Conservation (phyloP, 2,113 vertebrate genomes). For the Rhinoptilus africanus region DNA sequence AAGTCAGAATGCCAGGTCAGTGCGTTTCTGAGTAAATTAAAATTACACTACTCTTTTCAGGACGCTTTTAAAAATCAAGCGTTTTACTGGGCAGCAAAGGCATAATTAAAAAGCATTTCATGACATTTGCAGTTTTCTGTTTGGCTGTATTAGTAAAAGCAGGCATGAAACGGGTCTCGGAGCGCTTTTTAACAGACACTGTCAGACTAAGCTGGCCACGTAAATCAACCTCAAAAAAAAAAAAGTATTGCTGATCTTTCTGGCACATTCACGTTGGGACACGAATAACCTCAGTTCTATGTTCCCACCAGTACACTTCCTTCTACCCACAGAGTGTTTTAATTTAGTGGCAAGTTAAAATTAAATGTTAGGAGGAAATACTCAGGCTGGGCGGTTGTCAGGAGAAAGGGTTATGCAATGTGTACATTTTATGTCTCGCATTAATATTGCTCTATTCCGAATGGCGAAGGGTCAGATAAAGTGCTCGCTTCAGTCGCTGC, state of each 20-base stretch:
- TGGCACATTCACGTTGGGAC: background rate
- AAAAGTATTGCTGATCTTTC: background rate
- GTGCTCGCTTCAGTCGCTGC: background rate
- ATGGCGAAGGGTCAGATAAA: background rate
- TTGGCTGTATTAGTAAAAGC: background rate
- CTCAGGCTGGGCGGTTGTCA: background rate
- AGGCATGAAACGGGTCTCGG: background rate
- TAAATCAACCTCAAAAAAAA: background rate
- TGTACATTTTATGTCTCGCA: background rate
- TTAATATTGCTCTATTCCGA: fast-evolving
- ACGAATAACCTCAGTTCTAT: background rate
- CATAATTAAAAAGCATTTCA: background rate
- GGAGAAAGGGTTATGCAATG: background rate
- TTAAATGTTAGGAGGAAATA: background rate
- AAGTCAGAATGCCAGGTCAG: background rate
- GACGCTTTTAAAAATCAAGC: background rate
- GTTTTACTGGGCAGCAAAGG: background rate
- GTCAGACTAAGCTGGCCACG: background rate
- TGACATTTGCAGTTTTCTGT: background rate
- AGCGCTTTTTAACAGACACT: background rate
- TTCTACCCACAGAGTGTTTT: background rate
- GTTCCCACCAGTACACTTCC: background rate
- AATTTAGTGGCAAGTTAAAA: background rate
- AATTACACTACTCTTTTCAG: background rate
- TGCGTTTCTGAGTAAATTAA: background rate